Evolutionary conservation across 2,113 vertebrate genomes (phyloP).

Genomic region (Chaetops frenatus): DNA sequence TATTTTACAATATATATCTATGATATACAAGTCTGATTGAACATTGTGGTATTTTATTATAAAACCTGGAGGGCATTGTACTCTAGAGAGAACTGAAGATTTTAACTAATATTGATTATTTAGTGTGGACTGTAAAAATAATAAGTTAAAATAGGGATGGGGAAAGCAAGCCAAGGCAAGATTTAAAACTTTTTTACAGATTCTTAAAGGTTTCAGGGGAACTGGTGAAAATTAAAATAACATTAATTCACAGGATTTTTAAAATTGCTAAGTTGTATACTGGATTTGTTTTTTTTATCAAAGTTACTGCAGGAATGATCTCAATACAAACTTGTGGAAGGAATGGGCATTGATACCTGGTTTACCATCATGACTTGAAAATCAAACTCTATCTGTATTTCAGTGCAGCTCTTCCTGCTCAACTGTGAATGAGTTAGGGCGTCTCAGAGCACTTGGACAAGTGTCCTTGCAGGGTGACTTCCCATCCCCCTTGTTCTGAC

Average conservation of each 20-base stretch:
- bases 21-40: slow-evolving; percentile 61
- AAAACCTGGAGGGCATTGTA: slow-evolving; percentile 61
- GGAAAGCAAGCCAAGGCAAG: background rate
- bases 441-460: background rate
- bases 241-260: background rate
- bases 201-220: slow-evolving; percentile 6
- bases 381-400: background rate
- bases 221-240: background rate
- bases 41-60: slow-evolving; percentile 66
- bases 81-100: slow-evolving; percentile 64
- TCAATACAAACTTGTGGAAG: background rate
- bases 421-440: background rate
- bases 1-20: slow-evolving; percentile 46
- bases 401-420: background rate
- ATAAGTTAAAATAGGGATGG: background rate
- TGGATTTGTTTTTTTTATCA: background rate
- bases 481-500: background rate
- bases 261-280: background rate
- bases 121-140: slow-evolving; percentile 53
- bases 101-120: slow-evolving; percentile 76
- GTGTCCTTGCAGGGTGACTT: background rate
- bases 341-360: background rate
- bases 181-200: background rate
- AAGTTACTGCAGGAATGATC: background rate
- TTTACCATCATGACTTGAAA: background rate